These are phyloP conservation scores for Gnatocerus cornutus DNA, from an alignment of 2,888 invertebrate species.

Conservation along the genomic window DNA sequence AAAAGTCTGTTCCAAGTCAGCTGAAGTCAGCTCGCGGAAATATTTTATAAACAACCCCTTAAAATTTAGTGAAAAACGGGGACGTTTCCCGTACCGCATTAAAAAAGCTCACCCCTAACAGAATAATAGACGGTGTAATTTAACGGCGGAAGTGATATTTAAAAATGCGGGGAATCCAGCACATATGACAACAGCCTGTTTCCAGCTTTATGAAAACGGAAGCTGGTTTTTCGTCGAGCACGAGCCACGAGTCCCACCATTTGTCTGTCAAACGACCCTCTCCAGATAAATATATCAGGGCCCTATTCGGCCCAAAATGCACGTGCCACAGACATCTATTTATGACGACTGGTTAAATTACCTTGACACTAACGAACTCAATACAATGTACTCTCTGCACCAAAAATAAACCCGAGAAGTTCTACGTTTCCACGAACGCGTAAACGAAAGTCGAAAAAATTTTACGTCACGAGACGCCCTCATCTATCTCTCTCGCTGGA, in stretches of 20 bases:
- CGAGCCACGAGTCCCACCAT: slow-evolving; percentile 67
- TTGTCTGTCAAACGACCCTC: slow-evolving; percentile 69
- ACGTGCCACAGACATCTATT: slow-evolving; percentile 67
- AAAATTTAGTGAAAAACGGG: slow-evolving; percentile 53
- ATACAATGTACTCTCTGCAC: slow-evolving; percentile 50
- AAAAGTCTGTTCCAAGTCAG: slow-evolving; percentile 52
- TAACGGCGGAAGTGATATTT: slow-evolving; percentile 66
- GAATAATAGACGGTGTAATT: slow-evolving; percentile 63
- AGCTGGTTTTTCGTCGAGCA: slow-evolving; percentile 64
- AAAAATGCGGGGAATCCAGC: slow-evolving; percentile 66
- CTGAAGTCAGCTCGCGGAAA: slow-evolving; percentile 56
- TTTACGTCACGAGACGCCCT: slow-evolving; percentile 29
- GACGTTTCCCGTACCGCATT: slow-evolving; percentile 15
- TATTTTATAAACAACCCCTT: slow-evolving; percentile 62
- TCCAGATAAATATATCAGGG: slow-evolving; percentile 66
- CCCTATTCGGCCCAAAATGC: slow-evolving; percentile 67
- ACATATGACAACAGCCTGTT: slow-evolving; percentile 70
- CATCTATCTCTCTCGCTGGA: slow-evolving; percentile 25
- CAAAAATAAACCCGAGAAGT: slow-evolving; percentile 49
- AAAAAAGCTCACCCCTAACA: slow-evolving; percentile 42
- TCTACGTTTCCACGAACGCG: slow-evolving; percentile 57
- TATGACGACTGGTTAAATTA: slow-evolving; percentile 70
- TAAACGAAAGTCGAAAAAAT: slow-evolving; percentile 50
- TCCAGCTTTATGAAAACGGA: slow-evolving; percentile 72
- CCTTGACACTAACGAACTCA: slow-evolving; percentile 70